Evolutionary conservation across 2,113 vertebrate genomes (phyloP).

Genomic region (Nothoprocta pentlandii): DNA sequence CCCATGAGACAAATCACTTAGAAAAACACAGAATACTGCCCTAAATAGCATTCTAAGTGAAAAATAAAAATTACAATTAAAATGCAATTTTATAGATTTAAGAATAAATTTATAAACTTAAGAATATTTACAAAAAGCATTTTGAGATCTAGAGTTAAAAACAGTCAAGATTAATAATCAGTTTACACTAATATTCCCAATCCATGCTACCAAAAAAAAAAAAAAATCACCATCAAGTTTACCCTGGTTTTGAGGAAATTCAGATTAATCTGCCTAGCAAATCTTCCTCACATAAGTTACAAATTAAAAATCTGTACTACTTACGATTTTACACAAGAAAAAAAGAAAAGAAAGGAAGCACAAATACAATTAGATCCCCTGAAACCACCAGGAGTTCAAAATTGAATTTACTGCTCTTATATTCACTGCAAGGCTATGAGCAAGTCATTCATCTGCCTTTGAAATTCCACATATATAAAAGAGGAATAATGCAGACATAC

Average conservation of each 20-base stretch:
- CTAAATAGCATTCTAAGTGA: not conserved
- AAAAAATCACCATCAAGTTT: not conserved
- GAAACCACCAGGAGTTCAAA: not conserved
- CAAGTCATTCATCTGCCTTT: slow-evolving; percentile 29
- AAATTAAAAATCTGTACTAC: not conserved
- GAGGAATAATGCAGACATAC: not conserved
- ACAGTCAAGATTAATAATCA: not conserved
- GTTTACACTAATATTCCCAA: not conserved
- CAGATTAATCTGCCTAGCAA: not conserved
- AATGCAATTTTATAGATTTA: not conserved
- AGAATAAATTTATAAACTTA: not conserved
- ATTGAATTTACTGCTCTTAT: not conserved
- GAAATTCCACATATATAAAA: not conserved
- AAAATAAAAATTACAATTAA: not conserved
- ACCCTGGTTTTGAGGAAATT: not conserved
- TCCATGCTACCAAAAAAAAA: not conserved
- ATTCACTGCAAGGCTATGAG: slow-evolving; percentile 38
- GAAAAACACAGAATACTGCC: not conserved
- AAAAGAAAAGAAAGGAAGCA: not conserved
- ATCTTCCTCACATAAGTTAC: not conserved
- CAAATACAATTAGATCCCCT: slow-evolving; percentile 16
- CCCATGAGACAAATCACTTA: not conserved
- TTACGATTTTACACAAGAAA: not conserved
- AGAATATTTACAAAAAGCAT: not conserved
- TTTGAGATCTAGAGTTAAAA: not conserved